Evolutionary conservation across 2,113 vertebrate genomes (phyloP), one percentile per base, ranked within the genome.

Genomic region (Hepsetus odoe): DNA sequence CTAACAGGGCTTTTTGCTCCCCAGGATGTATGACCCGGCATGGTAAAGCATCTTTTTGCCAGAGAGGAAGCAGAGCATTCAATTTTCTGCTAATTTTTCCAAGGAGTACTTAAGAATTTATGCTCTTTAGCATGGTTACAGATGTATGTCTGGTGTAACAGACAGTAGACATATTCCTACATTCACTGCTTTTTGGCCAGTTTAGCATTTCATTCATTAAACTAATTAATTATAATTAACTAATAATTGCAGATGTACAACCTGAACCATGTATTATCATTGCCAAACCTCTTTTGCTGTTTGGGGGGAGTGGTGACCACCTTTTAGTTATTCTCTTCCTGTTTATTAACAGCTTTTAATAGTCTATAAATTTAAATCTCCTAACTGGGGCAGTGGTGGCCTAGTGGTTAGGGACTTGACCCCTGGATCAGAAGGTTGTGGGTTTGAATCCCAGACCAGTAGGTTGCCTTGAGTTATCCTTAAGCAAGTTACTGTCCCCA

Each of bases 61-160:
- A 89, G 82, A 85, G 82, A 86, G 85, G 85, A 91, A 86, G 86
- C 79, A 88, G 85, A 85, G 82, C 84, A 82, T 87, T 87, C 80
- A 74, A 66, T 66, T 68, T 46, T 84, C 71, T 77, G 77, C 72
- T 71, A 32, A 33, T 30, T 46, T 67, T 70, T 82, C 46, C 64
- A 74, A 79, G 65, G 35, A 14, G 4, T 20, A 28, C 55, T 51
- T 28, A 53, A 62, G 51, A 7, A 18, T 4, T 4, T 72, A 74
- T 18, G n/a, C 14, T 26, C 16, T 46, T 44, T 18, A 38, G 62
- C 28, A 11, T 35, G 14, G 56, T 71, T 71, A 67, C 68, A 53
- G 72, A 24, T 55, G 53, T n/a, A n/a, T 16, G 22, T 68, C 66
- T 51, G 30, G 32, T 33, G 53, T 61, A 82, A 74, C 49, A 49